A percentile compares a stretch with the other conserved stretches of the same genome.
phyloP scores from a whole-genome alignment of 2,888 invertebrate genomes.

The Troides helena region DNA sequence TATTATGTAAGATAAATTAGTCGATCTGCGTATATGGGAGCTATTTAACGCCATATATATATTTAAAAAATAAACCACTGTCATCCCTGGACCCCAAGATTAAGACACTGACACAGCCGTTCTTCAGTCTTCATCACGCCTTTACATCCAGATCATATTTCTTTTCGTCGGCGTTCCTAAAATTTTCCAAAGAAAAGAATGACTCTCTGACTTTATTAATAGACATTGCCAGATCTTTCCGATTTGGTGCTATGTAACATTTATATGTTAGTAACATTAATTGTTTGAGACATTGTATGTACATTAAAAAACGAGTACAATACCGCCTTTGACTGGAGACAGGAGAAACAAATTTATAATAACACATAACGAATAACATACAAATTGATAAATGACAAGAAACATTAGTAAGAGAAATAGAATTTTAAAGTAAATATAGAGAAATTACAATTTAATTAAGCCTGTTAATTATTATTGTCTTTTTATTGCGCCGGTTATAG shows the following conservation, averaged over 20 bases:
- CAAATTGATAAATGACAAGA: neutral
- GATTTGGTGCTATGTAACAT: neutral
- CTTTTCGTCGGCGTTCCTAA: constrained; percentile 71
- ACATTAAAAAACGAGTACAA: constrained; percentile 5
- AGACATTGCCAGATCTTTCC: neutral
- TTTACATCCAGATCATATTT: constrained; percentile 70
- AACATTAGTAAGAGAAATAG: constrained; percentile 31
- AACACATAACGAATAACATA: constrained; percentile 7
- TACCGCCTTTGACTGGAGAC: neutral
- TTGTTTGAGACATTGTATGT: neutral
- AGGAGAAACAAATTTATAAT: constrained; percentile 7
- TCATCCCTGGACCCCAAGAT: constrained; percentile 30
- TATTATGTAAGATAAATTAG: neutral
- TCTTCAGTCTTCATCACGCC: constrained; percentile 51
- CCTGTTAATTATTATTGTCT: constrained; percentile 3
- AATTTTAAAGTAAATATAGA: constrained; percentile 1
- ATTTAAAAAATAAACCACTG: neutral
- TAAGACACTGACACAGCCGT: constrained; percentile 35
- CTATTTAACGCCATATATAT: neutral
- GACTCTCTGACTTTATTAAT: constrained; percentile 26
- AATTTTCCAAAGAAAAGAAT: constrained; percentile 42
- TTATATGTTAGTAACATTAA: neutral
- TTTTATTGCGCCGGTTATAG: constrained; percentile 7
- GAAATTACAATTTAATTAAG: constrained; percentile 10
- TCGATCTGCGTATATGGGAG: neutral